phyloP scores from a whole-genome alignment of 2,888 invertebrate species.

The Dicyrtoma fusca region DNA sequence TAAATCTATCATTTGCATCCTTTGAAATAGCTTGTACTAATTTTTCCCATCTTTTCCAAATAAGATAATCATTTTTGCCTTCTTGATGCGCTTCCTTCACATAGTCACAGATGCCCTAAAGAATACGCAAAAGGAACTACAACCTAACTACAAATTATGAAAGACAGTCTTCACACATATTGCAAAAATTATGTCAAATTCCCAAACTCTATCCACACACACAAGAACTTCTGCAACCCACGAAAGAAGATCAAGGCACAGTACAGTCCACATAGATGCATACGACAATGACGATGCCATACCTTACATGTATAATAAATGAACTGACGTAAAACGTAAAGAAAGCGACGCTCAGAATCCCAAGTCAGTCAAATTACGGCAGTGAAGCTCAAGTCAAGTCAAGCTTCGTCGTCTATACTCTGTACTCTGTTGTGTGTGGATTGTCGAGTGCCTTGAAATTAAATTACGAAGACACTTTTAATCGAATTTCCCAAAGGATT shows the following conservation, averaged over 20 bases:
- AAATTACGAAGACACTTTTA: conserved; percentile 27
- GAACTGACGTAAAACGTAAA: neutral
- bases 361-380: conserved; percentile 16
- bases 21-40: no score
- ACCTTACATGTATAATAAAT: neutral
- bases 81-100: neutral
- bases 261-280: neutral
- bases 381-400: conserved; percentile 20
- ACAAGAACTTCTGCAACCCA: neutral
- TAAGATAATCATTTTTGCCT: neutral
- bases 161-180: neutral
- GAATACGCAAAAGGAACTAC: neutral
- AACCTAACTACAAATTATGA: neutral
- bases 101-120: neutral
- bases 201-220: neutral
- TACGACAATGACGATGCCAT: neutral
- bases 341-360: neutral
- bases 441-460: conserved; percentile 18
- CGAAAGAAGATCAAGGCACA: neutral
- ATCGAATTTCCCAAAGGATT: conserved; percentile 19
- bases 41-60: no score
- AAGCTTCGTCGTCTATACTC: no score
- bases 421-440: no score
- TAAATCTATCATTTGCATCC: no score
- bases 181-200: neutral